Evolutionary conservation across 2,888 invertebrate species (phyloP).

Genomic region (Oegoconia quadripuncta): DNA sequence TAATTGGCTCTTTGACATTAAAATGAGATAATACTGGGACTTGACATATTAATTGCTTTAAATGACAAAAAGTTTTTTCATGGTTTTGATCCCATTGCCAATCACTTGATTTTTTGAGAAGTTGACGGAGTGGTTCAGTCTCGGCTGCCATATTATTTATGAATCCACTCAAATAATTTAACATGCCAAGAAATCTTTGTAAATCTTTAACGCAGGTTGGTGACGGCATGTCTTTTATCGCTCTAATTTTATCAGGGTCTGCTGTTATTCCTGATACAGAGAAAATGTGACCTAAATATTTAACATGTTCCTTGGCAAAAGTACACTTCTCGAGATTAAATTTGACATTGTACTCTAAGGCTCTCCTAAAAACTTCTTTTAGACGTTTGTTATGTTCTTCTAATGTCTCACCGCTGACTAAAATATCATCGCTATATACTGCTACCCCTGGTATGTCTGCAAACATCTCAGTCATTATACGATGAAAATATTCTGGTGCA

Average conservation of each 20-base stretch:
- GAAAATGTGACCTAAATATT: conserved; percentile 20
- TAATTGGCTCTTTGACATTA: conserved; percentile 7
- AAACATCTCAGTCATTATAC: conserved; percentile 2
- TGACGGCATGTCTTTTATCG: conserved; percentile 17
- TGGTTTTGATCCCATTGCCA: not conserved
- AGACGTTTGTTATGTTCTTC: conserved; percentile 1
- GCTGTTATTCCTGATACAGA: conserved; percentile 10
- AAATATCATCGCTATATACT: conserved; percentile 4
- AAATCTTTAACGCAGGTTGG: conserved; percentile 9
- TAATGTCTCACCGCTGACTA: not conserved
- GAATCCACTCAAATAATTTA: not conserved
- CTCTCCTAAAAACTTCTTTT: not conserved
- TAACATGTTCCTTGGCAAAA: conserved; percentile 8
- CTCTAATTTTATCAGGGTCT: conserved; percentile 17
- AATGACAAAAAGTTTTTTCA: not conserved
- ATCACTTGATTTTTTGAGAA: not conserved
- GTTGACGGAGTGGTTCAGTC: not conserved
- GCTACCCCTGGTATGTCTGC: not conserved
- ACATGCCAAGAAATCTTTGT: conserved; percentile 12
- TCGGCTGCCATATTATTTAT: not conserved
- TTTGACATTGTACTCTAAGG: not conserved
- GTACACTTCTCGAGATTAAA: conserved; percentile 1
- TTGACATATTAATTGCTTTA: conserved; percentile 1
- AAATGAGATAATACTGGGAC: conserved; percentile 6
- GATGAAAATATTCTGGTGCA: conserved; percentile 3